phyloP scores from a whole-genome alignment of 2,113 vertebrate genomes.

The Oreotragus oreotragus region DNA sequence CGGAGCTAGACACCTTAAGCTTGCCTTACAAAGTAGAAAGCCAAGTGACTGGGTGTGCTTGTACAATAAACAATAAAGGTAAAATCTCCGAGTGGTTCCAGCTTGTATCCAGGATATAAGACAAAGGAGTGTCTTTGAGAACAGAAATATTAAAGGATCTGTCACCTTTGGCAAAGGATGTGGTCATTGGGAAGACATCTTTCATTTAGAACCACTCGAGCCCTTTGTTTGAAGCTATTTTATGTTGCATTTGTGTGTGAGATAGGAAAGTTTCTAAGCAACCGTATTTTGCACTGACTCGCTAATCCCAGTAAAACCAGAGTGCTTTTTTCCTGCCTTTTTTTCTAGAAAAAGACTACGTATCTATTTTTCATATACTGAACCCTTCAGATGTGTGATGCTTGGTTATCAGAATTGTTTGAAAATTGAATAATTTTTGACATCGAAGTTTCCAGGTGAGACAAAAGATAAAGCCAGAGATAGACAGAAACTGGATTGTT shows the following conservation, averaged over 20 bases:
- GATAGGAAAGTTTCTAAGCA: constrained; percentile 21
- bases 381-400: not conserved
- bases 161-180: not conserved
- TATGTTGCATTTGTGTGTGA: not conserved
- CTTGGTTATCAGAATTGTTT: not conserved
- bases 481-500: not conserved
- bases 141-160: not conserved
- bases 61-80: not conserved
- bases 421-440: constrained; percentile 2
- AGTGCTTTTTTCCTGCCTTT: rapidly evolving
- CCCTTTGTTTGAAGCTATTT: constrained; percentile 10
- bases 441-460: constrained; percentile 8
- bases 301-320: not conserved
- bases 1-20: not conserved
- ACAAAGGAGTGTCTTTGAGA: not conserved
- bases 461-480: not conserved
- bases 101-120: not conserved
- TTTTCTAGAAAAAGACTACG: not conserved
- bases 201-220: not conserved
- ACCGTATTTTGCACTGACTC: not conserved
- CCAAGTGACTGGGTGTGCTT: not conserved
- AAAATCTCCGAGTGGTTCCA: not conserved
- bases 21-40: not conserved
- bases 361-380: constrained; percentile 4
- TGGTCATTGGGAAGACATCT: not conserved